Conservation (phyloP, 2,888 invertebrate species). For the Beris morrisii region DNA sequence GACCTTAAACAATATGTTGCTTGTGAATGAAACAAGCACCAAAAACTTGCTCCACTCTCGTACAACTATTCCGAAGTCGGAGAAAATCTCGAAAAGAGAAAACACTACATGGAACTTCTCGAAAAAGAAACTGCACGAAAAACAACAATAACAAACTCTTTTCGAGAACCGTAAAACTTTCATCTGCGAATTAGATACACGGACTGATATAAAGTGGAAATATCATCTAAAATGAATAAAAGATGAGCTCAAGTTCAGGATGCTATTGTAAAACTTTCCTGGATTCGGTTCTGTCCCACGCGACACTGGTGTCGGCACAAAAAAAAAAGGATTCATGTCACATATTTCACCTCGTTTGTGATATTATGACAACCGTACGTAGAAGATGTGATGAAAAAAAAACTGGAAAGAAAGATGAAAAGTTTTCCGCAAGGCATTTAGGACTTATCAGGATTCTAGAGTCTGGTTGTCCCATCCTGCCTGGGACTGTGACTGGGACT, state of each 20-base stretch:
- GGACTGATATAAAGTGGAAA: constrained; percentile 23
- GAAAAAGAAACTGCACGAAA: too few relatives aligned
- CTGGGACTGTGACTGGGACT: too few relatives aligned
- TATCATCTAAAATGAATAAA: constrained; percentile 28
- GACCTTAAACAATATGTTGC: too few relatives aligned
- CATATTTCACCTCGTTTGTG: not conserved
- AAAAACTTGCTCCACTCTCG: too few relatives aligned
- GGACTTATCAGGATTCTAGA: constrained; percentile 10
- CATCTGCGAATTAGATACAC: constrained; percentile 9
- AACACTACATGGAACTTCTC: not conserved
- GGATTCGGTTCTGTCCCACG: not conserved
- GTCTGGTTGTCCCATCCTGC: constrained; percentile 4
- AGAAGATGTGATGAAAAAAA: constrained; percentile 4
- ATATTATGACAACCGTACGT: constrained; percentile 1
- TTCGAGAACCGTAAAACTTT: not conserved
- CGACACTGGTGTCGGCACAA: too few relatives aligned
- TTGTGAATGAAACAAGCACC: too few relatives aligned
- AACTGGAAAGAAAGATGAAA: constrained; percentile 2
- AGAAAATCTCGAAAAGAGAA: not conserved
- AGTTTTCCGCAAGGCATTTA: constrained; percentile 18
- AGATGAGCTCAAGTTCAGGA: constrained; percentile 25
- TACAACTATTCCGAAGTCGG: too few relatives aligned
- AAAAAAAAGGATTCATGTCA: constrained; percentile 10
- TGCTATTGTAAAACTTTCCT: constrained; percentile 13
- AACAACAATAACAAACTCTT: too few relatives aligned